A percentile compares a stretch with the other conserved stretches of the same genome.
phyloP scores from a whole-genome alignment of 2,113 vertebrate genomes.

The Scomber scombrus region DNA sequence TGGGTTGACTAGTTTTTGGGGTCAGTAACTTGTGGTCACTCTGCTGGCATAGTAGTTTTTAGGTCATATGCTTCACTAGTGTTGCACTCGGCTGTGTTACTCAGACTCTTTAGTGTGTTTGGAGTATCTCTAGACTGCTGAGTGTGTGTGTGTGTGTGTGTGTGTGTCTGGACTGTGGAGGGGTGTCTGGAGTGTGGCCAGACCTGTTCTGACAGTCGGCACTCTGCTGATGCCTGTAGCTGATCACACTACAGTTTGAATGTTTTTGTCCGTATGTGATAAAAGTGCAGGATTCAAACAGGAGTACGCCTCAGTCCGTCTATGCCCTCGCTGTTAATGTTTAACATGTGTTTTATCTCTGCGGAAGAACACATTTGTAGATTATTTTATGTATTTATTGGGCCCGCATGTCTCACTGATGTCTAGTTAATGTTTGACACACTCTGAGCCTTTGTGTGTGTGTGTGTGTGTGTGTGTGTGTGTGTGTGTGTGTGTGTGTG shows the following conservation, averaged over 20 bases:
- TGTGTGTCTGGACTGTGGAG: slow-evolving; percentile 11
- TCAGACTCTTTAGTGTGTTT: slow-evolving; percentile 36
- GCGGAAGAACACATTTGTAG: slow-evolving; percentile 10
- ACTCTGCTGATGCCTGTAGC: slow-evolving; percentile 26
- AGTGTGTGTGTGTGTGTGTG: slow-evolving; percentile 19
- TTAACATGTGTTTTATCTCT: too few species aligned
- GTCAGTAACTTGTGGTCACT: slow-evolving; percentile 60
- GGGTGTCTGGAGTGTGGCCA: slow-evolving; percentile 55
- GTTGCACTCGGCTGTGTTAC: slow-evolving; percentile 52
- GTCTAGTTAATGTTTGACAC: slow-evolving; percentile 66
- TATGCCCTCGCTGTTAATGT: slow-evolving; percentile 33
- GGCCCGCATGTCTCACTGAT: slow-evolving; percentile 35
- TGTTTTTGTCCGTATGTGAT: slow-evolving; percentile 1
- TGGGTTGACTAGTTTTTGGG: slow-evolving; percentile 65
- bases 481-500: neutral
- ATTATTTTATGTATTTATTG: slow-evolving; percentile 64
- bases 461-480: slow-evolving; percentile 32
- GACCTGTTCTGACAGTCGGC: slow-evolving; percentile 54
- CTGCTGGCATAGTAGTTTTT: slow-evolving; percentile 51
- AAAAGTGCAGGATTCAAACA: slow-evolving; percentile 27
- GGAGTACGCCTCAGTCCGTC: slow-evolving; percentile 3
- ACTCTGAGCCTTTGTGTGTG: neutral
- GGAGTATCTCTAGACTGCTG: slow-evolving; percentile 28
- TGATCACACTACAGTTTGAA: slow-evolving; percentile 13
- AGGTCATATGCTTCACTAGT: slow-evolving; percentile 60